Base-by-base conservation (phyloP, 2,113 vertebrate species). In the Pteruthius melanotis region DNA sequence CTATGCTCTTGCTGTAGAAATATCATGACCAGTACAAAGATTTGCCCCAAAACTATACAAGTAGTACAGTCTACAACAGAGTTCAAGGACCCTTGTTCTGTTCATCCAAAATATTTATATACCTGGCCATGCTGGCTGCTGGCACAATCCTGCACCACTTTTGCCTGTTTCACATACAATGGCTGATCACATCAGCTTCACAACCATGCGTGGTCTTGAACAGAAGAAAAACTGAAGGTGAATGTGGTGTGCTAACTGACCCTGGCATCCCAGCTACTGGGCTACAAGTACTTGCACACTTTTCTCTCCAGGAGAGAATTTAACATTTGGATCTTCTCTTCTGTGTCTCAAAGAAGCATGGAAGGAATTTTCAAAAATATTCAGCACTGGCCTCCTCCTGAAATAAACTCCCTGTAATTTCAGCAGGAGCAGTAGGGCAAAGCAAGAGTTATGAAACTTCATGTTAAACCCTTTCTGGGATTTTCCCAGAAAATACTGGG, bases 401-500 rank as follows among this genome's bases (percentile, higher is more conserved):
- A 86, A 96, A 47, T 31, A 33, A 72, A 60, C 14, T 45, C 33
- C 49, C 44, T 42, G 72, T 37, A 59, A 83, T 72, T 89, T 69
- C 86, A 95, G 42, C 52, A 87, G 54, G 24, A 95, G 47, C 26
- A 84, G 47, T 31, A 80, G 53, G 44, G 33, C 39, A 93, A 85
- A 95, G 63, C 50, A 87, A 44, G 60, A 76, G 19, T 72, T 65
- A 78, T 26, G 65, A 85, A 92, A 94, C 19, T 33, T 84, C n/a
- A 64, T 3, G 18, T 49, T 90, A 76, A 95, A 92, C 19, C 30
- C 23, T 76, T 83, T 63, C 77, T 61, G 60, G 60, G 90, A 54
- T 92, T 85, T 93, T 89, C 88, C 60, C 82, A 87, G 74, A 92
- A 96, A 95, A 85, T 17, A 69, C 20, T 70, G 22, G 66, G 59